Evolutionary conservation across 2,797 vertebrate genomes (phyloP), one percentile per base, ranked within the genome.

Genomic region (Paedocypris micromegethes): DNA sequence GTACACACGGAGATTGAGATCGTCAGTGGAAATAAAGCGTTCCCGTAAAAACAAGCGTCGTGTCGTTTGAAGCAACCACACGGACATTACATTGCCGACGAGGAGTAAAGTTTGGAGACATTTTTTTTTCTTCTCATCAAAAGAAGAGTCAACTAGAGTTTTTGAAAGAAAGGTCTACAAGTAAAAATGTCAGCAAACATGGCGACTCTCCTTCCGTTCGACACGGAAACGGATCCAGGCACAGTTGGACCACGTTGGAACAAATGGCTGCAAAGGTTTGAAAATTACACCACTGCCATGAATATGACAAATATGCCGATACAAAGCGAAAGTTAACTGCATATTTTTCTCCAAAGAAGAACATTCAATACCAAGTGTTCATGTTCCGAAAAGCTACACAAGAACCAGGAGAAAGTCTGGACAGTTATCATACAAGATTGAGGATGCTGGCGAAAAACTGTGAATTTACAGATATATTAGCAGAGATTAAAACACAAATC

Each of bases 321-420:
- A 23, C 23, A 1, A 23, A 1, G 23, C 23, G 23, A 23, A 23
- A 23, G 23, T 23, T 23, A 23, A 23, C 23, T 1, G 23, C 23
- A 23, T 23, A 23, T 23, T 23, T 23, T 23, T 23, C 23, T 23
- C 23, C 23, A 23, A 23, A 23, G 23, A 23, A 23, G 1, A 23
- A 23, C 23, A 23, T 23, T 23, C 23, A 23, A 23, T 23, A 23
- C 1, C 23, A 23, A 23, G 23, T 23, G 23, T 23, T 23, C 1
- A 23, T 23, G 23, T 23, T 23, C 52, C 72, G 68, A 46, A 78
- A 77, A 51, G 56, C 65, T 0, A 41, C 2, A 0, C 58, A 77
- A 4, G 8, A 72, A 8, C 51, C 66, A 23, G 57, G 56, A 7
- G 66, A 75, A 57, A 72, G 47, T 38, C 37, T 40, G 40, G 52